phyloP scores from a whole-genome alignment of 2,888 invertebrate species.

The Harpalus rufipes region DNA sequence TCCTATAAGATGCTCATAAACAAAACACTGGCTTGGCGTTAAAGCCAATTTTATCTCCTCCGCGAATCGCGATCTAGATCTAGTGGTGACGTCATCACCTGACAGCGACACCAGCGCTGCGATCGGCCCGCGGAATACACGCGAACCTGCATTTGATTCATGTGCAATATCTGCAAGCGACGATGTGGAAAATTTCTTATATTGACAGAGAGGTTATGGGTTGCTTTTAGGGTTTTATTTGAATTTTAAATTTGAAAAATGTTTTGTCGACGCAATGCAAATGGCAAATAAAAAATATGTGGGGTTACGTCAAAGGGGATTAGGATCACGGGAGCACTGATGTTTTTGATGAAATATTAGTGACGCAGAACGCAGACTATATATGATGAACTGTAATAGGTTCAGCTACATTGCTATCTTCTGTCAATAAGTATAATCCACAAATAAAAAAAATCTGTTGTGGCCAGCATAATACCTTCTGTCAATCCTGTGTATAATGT shows the following conservation, averaged over 20 bases:
- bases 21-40: neutral
- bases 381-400: neutral
- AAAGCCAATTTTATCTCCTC: slow-evolving; percentile 24
- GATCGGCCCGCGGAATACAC: slow-evolving; percentile 38
- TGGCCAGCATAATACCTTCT: too few relatives aligned
- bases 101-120: slow-evolving; percentile 30
- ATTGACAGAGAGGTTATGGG: slow-evolving; percentile 66
- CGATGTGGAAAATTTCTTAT: slow-evolving; percentile 66
- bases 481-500: too few relatives aligned
- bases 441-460: too few relatives aligned
- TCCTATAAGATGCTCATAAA: neutral
- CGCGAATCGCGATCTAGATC: slow-evolving; percentile 22
- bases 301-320: slow-evolving; percentile 8
- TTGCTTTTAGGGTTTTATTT: slow-evolving; percentile 62
- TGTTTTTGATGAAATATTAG: slow-evolving; percentile 16
- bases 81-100: slow-evolving; percentile 31
- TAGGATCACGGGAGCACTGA: slow-evolving; percentile 1
- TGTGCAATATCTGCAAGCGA: slow-evolving; percentile 66
- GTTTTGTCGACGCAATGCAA: slow-evolving; percentile 60
- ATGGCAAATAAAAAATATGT: slow-evolving; percentile 61
- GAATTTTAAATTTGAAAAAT: slow-evolving; percentile 67
- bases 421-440: too few relatives aligned
- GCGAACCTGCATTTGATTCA: slow-evolving; percentile 63
- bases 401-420: too few relatives aligned
- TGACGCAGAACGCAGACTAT: neutral